Evolutionary conservation across 2,888 invertebrate species (phyloP).

Genomic region (Acanthosepion esculentum): DNA sequence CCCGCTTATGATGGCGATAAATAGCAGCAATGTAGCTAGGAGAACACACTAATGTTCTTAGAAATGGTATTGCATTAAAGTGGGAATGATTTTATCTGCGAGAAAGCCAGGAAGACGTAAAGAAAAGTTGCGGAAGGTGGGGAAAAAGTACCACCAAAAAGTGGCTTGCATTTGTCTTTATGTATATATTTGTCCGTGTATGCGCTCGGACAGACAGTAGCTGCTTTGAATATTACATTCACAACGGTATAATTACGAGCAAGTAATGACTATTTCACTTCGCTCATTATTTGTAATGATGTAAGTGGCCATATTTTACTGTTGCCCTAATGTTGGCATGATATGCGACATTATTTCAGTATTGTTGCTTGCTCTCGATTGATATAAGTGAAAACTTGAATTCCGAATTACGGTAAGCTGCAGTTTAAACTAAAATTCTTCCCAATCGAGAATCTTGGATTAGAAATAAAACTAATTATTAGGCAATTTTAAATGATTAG

Average conservation of each 20-base stretch:
- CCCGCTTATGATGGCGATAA: not conserved
- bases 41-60: not conserved
- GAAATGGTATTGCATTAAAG: not conserved
- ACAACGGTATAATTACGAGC: not conserved
- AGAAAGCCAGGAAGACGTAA: not conserved
- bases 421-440: no score
- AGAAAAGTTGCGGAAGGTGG: not conserved
- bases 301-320: constrained; percentile 33
- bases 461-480: no score
- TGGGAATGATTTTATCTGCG: not conserved
- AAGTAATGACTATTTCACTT: not conserved
- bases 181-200: not conserved
- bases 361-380: not conserved
- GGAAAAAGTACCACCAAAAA: not conserved
- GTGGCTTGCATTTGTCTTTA: not conserved
- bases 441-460: no score
- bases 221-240: not conserved
- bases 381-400: not conserved
- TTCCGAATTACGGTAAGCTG: no score
- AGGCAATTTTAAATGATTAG: no score
- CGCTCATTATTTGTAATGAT: not conserved
- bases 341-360: not conserved
- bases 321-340: not conserved
- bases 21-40: not conserved
- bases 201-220: not conserved